These are phyloP conservation scores for Caenorhabditis sp. DNA, from an alignment of 2,888 invertebrate genomes.

Conservation along the genomic window DNA sequence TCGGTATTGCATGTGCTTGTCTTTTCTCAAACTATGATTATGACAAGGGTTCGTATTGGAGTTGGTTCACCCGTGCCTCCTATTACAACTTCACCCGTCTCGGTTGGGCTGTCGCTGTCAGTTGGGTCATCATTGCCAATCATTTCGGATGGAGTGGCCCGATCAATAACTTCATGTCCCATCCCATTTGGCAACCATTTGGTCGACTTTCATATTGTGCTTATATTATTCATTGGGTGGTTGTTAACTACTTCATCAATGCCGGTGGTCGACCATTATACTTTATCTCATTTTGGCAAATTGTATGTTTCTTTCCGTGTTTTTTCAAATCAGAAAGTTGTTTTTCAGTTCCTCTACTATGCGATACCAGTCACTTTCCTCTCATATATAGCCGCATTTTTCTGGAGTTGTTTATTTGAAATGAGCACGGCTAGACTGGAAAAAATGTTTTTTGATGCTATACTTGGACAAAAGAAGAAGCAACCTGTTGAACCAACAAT, in stretches of 20 bases:
- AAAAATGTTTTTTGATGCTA: background rate
- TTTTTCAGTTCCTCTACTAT: constrained; percentile 32
- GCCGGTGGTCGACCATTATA: constrained; percentile 30
- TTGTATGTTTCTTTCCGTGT: background rate
- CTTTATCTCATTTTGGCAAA: constrained; percentile 32
- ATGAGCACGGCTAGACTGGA: constrained; percentile 3
- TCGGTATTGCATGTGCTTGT: constrained; percentile 28
- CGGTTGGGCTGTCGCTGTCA: constrained; percentile 72
- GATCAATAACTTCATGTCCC: constrained; percentile 56
- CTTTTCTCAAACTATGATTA: constrained; percentile 36
- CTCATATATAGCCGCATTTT: constrained; percentile 37
- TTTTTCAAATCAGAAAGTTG: background rate
- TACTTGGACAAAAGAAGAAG: background rate
- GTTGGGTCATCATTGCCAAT: constrained; percentile 73
- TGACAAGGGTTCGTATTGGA: constrained; percentile 32
- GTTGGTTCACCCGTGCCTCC: constrained; percentile 21
- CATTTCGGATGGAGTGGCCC: constrained; percentile 72
- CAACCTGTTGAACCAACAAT: too few relatives aligned
- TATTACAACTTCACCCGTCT: constrained; percentile 62
- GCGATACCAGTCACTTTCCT: constrained; percentile 29
- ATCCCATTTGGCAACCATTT: constrained; percentile 78
- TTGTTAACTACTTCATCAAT: constrained; percentile 39
- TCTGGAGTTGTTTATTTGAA: constrained; percentile 49
- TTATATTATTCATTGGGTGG: constrained; percentile 77
- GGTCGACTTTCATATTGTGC: constrained; percentile 91